Conservation (phyloP, 2,797 vertebrate genomes). For the Hippopotamyrus pictus region DNA sequence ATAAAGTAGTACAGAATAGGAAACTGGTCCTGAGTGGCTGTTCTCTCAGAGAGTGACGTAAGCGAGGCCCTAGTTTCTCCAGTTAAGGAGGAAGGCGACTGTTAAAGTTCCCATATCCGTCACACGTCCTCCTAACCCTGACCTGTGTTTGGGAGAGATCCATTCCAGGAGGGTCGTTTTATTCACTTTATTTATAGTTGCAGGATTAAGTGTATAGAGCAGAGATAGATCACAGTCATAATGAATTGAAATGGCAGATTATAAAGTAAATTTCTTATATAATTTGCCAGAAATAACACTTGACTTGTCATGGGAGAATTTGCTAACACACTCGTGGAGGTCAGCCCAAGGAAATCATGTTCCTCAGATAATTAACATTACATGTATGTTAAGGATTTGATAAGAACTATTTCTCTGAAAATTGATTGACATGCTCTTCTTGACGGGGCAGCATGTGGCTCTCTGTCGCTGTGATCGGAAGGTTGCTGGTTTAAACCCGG, state of each 20-base stretch:
- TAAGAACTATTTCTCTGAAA: background rate
- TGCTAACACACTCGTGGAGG: background rate
- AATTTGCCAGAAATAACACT: background rate
- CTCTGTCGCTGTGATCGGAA: background rate
- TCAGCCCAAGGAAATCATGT: background rate
- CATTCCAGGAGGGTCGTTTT: background rate
- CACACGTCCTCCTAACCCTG: background rate
- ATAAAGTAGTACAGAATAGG: background rate
- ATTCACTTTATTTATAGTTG: background rate
- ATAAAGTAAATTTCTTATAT: background rate
- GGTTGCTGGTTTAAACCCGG: background rate
- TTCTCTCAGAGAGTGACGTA: background rate
- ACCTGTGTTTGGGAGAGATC: background rate
- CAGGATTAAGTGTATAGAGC: background rate
- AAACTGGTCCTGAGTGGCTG: background rate
- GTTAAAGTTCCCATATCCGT: background rate
- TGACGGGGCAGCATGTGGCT: background rate
- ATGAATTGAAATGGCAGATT: background rate
- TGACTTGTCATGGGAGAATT: background rate
- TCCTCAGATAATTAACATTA: background rate
- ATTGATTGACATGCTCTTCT: background rate
- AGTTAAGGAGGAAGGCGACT: background rate
- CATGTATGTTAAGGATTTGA: background rate
- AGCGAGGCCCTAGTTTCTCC: background rate
- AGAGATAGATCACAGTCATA: background rate